A percentile compares a stretch with the other conserved stretches of the same genome.
These are phyloP conservation scores for Saimiri boliviensis DNA, from an alignment of 2,113 vertebrate genomes.

Conservation along the genomic window DNA sequence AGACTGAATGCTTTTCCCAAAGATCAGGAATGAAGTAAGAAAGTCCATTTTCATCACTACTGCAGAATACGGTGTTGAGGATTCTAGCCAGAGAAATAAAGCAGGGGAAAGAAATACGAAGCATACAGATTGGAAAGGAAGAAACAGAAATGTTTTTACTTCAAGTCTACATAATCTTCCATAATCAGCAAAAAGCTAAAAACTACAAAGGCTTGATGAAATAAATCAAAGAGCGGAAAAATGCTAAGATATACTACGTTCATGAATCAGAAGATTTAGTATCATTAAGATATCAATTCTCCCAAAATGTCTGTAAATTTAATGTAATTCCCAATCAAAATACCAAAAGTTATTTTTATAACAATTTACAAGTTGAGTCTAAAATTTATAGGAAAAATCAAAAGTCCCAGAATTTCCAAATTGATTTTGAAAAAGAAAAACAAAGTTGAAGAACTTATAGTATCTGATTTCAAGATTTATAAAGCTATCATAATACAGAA, in stretches of 20 bases:
- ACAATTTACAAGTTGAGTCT: neutral
- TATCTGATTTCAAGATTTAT: neutral
- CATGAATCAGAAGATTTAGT: neutral
- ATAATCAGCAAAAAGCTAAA: neutral
- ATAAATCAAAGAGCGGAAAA: neutral
- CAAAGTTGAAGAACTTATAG: neutral
- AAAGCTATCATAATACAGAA: neutral
- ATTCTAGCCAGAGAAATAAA: neutral
- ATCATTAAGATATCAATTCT: neutral
- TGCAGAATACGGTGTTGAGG: neutral
- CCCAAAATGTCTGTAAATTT: neutral
- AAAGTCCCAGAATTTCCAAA: neutral
- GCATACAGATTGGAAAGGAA: neutral
- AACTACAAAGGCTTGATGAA: neutral
- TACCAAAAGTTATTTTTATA: neutral
- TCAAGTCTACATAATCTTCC: neutral
- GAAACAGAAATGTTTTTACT: constrained; percentile 13
- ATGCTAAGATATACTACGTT: neutral
- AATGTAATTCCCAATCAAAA: neutral
- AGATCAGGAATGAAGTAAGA: neutral
- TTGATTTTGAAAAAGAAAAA: neutral
- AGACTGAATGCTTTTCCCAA: neutral
- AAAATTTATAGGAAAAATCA: neutral
- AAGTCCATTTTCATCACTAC: neutral
- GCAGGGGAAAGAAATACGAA: neutral